Conservation (phyloP, 2,113 vertebrate genomes). For the Amazona guildingii region DNA sequence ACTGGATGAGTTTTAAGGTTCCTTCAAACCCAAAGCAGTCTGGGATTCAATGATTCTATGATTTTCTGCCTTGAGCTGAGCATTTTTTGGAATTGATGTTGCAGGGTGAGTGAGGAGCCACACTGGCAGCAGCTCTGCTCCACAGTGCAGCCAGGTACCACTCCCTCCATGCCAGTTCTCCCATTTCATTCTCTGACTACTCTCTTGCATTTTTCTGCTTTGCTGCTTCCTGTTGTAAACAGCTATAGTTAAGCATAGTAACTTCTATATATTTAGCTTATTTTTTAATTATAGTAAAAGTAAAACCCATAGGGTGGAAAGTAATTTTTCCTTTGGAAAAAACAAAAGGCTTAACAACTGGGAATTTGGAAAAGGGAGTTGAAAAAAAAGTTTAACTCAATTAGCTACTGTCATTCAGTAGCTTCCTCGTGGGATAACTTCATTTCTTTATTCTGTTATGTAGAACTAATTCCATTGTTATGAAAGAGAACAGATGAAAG, state of each 20-base stretch:
- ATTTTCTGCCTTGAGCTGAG: neutral
- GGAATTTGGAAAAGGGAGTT: constrained; percentile 9
- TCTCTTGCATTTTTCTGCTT: neutral
- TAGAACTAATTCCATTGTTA: constrained; percentile 57
- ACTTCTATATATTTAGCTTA: neutral
- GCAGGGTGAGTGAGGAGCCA: neutral
- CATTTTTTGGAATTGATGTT: neutral
- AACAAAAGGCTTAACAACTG: neutral
- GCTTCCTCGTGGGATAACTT: constrained; percentile 12
- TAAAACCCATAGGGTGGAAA: neutral
- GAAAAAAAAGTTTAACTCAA: constrained; percentile 14
- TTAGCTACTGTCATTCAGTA: constrained; percentile 27
- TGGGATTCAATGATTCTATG: neutral
- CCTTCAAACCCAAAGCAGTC: neutral
- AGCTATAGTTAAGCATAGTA: neutral
- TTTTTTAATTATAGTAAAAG: neutral
- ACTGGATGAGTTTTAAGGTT: neutral
- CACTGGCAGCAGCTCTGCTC: neutral
- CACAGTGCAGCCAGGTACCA: neutral
- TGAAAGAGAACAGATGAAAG: constrained; percentile 43
- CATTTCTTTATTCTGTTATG: constrained; percentile 44
- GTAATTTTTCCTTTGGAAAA: constrained; percentile 11
- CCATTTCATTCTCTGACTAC: neutral
- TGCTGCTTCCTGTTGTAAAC: neutral
- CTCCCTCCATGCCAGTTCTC: neutral